phyloP scores from a whole-genome alignment of 2,888 invertebrate species.

The Trissoscelio sp. region DNA sequence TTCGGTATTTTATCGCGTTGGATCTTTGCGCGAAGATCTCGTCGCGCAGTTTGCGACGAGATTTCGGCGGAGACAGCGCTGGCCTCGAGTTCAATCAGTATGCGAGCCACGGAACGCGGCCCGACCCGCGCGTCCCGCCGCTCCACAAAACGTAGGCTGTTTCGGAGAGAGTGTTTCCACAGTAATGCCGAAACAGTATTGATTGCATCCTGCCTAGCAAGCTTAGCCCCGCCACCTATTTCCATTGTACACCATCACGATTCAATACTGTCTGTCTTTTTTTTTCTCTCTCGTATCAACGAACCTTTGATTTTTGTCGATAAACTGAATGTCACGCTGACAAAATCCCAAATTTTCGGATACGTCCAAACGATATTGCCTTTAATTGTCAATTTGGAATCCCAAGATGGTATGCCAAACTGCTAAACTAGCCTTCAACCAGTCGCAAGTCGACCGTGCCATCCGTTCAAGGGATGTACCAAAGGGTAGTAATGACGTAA shows the following conservation, averaged over 20 bases:
- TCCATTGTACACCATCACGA: constrained; percentile 68
- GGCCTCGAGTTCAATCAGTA: constrained; percentile 81
- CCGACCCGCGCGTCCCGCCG: constrained; percentile 64
- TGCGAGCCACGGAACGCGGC: constrained; percentile 82
- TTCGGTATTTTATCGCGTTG: constrained; percentile 24
- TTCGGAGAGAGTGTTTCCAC: constrained; percentile 82
- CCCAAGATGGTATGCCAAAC: not conserved
- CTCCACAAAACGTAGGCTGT: constrained; percentile 80
- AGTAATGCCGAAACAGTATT: constrained; percentile 83
- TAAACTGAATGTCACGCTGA: no score
- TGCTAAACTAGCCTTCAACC: no score
- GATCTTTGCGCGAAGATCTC: constrained; percentile 48
- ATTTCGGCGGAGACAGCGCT: constrained; percentile 77
- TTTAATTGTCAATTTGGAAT: constrained; percentile 13
- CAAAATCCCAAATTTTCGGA: no score
- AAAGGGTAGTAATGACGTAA: constrained; percentile 82
- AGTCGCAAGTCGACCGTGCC: constrained; percentile 31
- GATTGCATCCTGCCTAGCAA: constrained; percentile 81
- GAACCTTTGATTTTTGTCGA: constrained; percentile 34
- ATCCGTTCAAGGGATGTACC: constrained; percentile 68
- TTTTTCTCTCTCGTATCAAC: constrained; percentile 25
- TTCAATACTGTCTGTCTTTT: constrained; percentile 42
- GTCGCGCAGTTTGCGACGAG: constrained; percentile 73
- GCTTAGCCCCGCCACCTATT: constrained; percentile 77
- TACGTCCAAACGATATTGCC: constrained; percentile 6